Evolutionary conservation across 1,140 invertebrate genomes (phyloP).

Genomic region (Subanguina moxae): DNA sequence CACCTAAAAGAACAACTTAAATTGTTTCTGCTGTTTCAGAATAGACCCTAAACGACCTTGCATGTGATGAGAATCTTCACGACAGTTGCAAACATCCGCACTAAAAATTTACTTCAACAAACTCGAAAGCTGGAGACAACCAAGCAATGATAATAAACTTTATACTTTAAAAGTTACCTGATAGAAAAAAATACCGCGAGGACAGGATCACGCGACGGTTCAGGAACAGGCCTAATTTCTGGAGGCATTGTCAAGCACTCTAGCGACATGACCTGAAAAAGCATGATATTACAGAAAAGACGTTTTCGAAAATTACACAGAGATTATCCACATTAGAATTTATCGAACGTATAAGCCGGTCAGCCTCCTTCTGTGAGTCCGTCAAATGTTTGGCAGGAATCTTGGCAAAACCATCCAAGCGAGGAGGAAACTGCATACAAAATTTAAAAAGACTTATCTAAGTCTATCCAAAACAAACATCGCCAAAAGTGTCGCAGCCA

Average conservation of each 20-base stretch:
- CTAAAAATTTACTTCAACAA: background rate
- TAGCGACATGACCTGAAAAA: conserved; percentile 9
- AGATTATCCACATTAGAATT: conserved; percentile 10
- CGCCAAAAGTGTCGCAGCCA: background rate
- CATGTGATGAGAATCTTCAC: background rate
- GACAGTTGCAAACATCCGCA: background rate
- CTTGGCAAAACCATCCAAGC: background rate
- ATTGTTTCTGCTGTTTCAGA: background rate
- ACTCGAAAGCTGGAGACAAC: background rate
- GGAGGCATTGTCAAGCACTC: conserved; percentile 23
- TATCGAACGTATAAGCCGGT: conserved; percentile 1
- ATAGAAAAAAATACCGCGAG: conserved; percentile 13
- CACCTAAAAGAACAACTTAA: too few species aligned
- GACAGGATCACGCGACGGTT: conserved; percentile 14
- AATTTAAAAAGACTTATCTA: background rate
- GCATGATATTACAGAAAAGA: too few species aligned
- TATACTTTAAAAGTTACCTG: too few species aligned
- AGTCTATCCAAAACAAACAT: conserved; percentile 7
- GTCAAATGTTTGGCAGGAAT: background rate
- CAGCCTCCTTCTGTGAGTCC: background rate
- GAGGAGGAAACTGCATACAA: background rate
- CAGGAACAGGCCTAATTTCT: conserved; percentile 15
- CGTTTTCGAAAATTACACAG: background rate
- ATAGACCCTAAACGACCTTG: background rate
- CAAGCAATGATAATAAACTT: background rate